Conservation (phyloP, 1,140 invertebrate species). For the Drosophila nannoptera region DNA sequence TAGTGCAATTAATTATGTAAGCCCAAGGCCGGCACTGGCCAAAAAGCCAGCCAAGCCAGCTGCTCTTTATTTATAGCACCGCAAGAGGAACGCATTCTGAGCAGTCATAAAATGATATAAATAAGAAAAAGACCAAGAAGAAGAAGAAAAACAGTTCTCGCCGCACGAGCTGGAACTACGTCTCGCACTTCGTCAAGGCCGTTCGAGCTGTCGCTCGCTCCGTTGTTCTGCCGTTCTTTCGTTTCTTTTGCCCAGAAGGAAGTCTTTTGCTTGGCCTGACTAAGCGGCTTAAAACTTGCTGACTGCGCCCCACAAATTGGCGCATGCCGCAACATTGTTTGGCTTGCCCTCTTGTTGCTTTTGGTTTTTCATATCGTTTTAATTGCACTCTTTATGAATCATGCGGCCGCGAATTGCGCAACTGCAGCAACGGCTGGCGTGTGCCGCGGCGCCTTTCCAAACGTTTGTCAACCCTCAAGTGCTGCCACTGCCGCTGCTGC, state of each 20-base stretch:
- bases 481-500: background rate
- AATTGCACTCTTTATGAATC: slow-evolving; percentile 63
- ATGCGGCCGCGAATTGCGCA: slow-evolving; percentile 60
- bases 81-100: slow-evolving; percentile 31
- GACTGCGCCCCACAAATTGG: slow-evolving; percentile 23
- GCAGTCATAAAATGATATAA: too few relatives aligned
- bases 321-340: slow-evolving; percentile 9
- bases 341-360: background rate
- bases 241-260: slow-evolving; percentile 57
- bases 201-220: slow-evolving; percentile 3
- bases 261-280: slow-evolving; percentile 53
- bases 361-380: slow-evolving; percentile 9
- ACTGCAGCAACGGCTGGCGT: slow-evolving; percentile 54
- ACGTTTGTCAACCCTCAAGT: slow-evolving; percentile 57
- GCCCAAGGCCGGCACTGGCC: slow-evolving; percentile 48
- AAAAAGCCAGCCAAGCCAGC: slow-evolving; percentile 13
- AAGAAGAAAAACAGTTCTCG: slow-evolving; percentile 51
- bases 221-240: slow-evolving; percentile 7
- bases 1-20: slow-evolving; percentile 74
- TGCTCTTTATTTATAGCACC: slow-evolving; percentile 56
- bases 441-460: slow-evolving; percentile 67
- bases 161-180: slow-evolving; percentile 52
- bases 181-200: slow-evolving; percentile 47
- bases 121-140: too few relatives aligned
- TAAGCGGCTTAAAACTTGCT: slow-evolving; percentile 58